Conservation (phyloP, 2,113 vertebrate genomes). For the Sarotherodon lohbergeri region DNA sequence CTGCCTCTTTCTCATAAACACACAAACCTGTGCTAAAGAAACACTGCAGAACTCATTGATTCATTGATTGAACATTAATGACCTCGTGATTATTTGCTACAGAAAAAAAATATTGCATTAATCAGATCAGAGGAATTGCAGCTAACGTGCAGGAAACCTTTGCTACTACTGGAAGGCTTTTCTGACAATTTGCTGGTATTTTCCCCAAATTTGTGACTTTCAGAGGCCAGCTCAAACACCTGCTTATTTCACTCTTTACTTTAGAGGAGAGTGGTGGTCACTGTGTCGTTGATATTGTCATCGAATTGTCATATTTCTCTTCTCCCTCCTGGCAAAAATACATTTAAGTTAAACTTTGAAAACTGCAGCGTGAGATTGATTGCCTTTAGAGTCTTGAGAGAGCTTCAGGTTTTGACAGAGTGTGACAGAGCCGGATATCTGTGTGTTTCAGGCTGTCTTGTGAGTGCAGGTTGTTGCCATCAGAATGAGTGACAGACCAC, state of each 20-base stretch:
- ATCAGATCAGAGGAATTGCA: not conserved
- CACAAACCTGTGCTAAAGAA: not conserved
- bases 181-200: not conserved
- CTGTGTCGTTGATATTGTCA: not conserved
- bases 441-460: not conserved
- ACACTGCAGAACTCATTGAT: not conserved
- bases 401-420: not conserved
- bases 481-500: constrained; percentile 38
- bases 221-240: not conserved
- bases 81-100: not conserved
- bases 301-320: not conserved
- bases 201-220: not conserved
- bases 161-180: not conserved
- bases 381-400: not conserved
- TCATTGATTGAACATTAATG: not conserved
- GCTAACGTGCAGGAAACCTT: not conserved
- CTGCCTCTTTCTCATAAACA: not conserved
- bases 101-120: not conserved
- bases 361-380: not conserved
- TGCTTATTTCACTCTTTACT: not conserved
- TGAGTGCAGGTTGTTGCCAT: constrained; percentile 9
- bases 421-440: constrained; percentile 6
- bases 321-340: not conserved
- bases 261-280: not conserved
- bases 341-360: not conserved